These are phyloP conservation scores for Aphidius colemani DNA, from an alignment of 2,888 invertebrate genomes.

Conservation along the genomic window DNA sequence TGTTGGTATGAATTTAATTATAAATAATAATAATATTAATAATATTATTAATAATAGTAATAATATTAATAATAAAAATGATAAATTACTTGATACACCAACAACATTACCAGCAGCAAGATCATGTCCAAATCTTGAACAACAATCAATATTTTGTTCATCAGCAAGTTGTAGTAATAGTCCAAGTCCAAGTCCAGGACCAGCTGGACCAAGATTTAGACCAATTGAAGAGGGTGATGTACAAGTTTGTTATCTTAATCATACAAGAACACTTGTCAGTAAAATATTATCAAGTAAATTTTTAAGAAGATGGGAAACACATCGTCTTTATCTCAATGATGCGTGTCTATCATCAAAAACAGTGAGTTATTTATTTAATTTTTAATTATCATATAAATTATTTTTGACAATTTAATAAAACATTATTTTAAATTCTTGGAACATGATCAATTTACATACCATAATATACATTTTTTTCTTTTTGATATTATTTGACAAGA, in stretches of 20 bases:
- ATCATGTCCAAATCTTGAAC: constrained; percentile 61
- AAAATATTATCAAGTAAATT: constrained; percentile 80
- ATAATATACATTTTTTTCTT: no score
- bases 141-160: constrained; percentile 64
- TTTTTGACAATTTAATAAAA: not conserved
- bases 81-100: constrained; percentile 43
- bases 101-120: constrained; percentile 61
- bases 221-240: constrained; percentile 74
- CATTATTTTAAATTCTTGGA: no score
- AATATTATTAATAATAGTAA: constrained; percentile 17
- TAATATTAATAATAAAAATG: constrained; percentile 39
- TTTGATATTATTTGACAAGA: no score
- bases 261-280: constrained; percentile 76
- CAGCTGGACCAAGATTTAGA: constrained; percentile 68
- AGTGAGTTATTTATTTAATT: constrained; percentile 62
- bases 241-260: constrained; percentile 76
- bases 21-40: not conserved
- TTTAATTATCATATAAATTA: not conserved
- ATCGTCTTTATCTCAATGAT: constrained; percentile 71
- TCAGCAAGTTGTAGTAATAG: constrained; percentile 60
- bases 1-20: constrained; percentile 4
- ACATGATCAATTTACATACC: no score
- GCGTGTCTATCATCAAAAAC: constrained; percentile 74
- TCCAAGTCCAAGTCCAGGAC: constrained; percentile 59
- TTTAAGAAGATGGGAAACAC: constrained; percentile 78